phyloP scores from a whole-genome alignment of 2,113 vertebrate genomes.

The Ameiurus melas region DNA sequence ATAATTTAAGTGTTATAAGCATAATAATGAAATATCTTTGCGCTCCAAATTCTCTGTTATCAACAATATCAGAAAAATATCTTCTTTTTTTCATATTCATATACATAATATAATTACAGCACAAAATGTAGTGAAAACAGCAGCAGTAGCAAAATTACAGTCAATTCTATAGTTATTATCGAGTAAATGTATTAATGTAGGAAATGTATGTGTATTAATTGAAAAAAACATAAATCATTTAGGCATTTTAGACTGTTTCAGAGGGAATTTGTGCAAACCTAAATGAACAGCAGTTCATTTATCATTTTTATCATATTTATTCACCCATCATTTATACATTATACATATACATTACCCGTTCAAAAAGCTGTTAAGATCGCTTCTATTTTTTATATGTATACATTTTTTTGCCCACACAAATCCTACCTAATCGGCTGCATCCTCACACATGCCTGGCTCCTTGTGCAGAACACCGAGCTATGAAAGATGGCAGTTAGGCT shows the following conservation, averaged over 20 bases:
- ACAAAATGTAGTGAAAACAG: background rate
- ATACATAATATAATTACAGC: no score
- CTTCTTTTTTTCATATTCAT: no score
- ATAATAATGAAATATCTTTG: background rate
- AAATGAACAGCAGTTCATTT: background rate
- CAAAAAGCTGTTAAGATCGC: background rate
- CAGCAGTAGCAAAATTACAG: background rate
- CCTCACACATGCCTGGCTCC: background rate
- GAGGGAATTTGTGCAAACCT: background rate
- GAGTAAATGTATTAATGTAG: background rate
- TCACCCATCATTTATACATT: background rate
- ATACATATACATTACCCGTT: background rate
- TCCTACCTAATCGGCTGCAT: constrained; percentile 14
- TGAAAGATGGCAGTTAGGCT: constrained; percentile 12
- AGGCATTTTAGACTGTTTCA: background rate
- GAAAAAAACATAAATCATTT: background rate
- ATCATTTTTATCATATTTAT: background rate
- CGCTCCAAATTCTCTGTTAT: background rate
- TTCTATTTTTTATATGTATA: no score
- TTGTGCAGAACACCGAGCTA: background rate
- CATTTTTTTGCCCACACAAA: background rate
- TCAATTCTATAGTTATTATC: background rate
- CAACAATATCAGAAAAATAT: no score
- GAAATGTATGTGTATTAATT: background rate
- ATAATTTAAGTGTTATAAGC: background rate